A percentile compares a stretch with the other conserved stretches of the same genome.
Evolutionary conservation across 2,113 vertebrate genomes (phyloP).

Genomic region (Rynchops niger): DNA sequence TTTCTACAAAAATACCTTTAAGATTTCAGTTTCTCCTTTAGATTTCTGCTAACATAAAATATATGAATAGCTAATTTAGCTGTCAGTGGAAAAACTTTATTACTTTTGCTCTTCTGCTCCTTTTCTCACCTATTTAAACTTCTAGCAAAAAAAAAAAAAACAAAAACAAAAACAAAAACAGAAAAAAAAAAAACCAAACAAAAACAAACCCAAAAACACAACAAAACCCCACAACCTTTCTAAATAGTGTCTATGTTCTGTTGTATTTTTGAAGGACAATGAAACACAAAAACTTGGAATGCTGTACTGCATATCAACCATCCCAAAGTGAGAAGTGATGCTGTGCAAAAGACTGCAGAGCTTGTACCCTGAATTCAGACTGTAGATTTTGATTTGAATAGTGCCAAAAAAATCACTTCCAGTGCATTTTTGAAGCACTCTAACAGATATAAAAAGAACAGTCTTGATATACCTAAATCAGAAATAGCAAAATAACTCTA

Average conservation of each 20-base stretch:
- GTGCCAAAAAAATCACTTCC: neutral
- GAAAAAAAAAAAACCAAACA: neutral
- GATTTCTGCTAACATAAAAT: neutral
- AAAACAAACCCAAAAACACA: neutral
- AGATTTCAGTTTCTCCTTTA: neutral
- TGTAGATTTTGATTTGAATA: neutral
- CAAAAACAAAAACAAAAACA: neutral
- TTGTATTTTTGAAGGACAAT: neutral
- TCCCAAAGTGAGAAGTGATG: neutral
- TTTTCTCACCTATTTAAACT: neutral
- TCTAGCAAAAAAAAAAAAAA: neutral
- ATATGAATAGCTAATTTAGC: neutral
- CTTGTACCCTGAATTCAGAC: neutral
- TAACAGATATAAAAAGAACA: neutral
- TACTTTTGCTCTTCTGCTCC: neutral
- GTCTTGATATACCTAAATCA: neutral
- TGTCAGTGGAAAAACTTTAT: neutral
- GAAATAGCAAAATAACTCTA: neutral
- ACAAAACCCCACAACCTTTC: neutral
- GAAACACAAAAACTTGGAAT: neutral
- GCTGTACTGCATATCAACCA: neutral
- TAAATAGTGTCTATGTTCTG: neutral
- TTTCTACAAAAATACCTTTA: neutral
- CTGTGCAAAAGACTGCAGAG: neutral
- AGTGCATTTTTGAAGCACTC: neutral